These are phyloP conservation scores for Tetragonisca angustula DNA, from an alignment of 2,888 invertebrate genomes.

Conservation along the genomic window DNA sequence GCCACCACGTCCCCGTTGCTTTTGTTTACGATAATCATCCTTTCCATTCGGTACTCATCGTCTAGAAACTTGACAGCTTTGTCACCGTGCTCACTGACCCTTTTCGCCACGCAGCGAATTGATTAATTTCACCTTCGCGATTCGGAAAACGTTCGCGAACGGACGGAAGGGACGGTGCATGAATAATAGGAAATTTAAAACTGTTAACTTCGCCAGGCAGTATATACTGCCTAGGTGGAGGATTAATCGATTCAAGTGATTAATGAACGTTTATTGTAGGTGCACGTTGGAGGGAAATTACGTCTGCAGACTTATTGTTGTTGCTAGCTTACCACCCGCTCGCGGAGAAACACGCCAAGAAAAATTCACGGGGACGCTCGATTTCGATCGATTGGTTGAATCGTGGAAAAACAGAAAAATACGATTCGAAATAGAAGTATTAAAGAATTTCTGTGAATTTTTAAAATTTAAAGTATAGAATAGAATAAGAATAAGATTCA, in stretches of 20 bases:
- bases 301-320: conserved; percentile 25
- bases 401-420: no score
- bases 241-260: conserved; percentile 60
- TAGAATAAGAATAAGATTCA: neutral
- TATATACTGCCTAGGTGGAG: conserved; percentile 9
- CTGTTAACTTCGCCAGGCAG: conserved; percentile 15
- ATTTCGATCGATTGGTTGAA: neutral
- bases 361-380: neutral
- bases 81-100: conserved; percentile 22
- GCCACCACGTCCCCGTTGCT: neutral
- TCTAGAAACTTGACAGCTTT: neutral
- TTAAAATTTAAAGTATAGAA: neutral
- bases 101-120: conserved; percentile 2
- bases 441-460: neutral
- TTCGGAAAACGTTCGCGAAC: neutral
- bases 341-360: conserved; percentile 8
- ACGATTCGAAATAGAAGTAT: neutral
- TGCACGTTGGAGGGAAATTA: conserved; percentile 41
- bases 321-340: neutral
- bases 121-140: conserved; percentile 21
- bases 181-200: conserved; percentile 36
- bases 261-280: conserved; percentile 47
- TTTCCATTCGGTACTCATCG: neutral
- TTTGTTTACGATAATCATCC: conserved; percentile 44
- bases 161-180: neutral